A percentile compares a stretch with the other conserved stretches of the same genome.
These are phyloP conservation scores for Poecilia picta DNA, from an alignment of 2,797 vertebrate species.

Conservation along the genomic window DNA sequence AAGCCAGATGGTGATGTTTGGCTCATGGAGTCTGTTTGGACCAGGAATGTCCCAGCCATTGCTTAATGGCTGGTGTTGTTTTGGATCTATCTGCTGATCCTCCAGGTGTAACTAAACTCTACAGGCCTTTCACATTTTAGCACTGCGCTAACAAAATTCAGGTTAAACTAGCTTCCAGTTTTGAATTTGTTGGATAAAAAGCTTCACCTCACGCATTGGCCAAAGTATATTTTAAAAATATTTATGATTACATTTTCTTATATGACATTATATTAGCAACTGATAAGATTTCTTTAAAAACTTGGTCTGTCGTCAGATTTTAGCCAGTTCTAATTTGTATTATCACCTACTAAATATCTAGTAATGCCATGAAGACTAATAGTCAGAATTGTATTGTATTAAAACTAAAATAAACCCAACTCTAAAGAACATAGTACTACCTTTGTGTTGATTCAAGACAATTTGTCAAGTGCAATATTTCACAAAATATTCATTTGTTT, in stretches of 20 bases:
- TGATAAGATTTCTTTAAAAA: background rate
- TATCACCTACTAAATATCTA: background rate
- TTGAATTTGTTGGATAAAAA: background rate
- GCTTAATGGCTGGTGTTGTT: slow-evolving; percentile 35
- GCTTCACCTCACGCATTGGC: no score
- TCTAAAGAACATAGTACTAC: background rate
- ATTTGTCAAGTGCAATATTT: background rate
- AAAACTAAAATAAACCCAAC: background rate
- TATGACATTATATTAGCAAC: background rate
- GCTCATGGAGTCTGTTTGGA: slow-evolving; percentile 9
- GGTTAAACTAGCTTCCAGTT: background rate
- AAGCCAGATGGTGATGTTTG: slow-evolving; percentile 22
- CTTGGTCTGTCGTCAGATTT: background rate
- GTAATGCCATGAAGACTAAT: background rate
- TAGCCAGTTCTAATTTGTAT: background rate
- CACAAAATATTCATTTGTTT: background rate
- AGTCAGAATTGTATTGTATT: background rate
- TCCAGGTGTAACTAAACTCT: slow-evolving; percentile 38
- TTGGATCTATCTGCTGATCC: slow-evolving; percentile 23
- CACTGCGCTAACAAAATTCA: background rate
- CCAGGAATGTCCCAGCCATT: slow-evolving; percentile 6
- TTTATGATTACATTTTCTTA: background rate
- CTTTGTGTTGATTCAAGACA: background rate
- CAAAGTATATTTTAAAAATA: background rate
- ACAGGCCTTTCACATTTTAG: slow-evolving; percentile 30